Base-by-base conservation (phyloP, 1,140 invertebrate genomes). In the Pectinophora gossypiella region DNA sequence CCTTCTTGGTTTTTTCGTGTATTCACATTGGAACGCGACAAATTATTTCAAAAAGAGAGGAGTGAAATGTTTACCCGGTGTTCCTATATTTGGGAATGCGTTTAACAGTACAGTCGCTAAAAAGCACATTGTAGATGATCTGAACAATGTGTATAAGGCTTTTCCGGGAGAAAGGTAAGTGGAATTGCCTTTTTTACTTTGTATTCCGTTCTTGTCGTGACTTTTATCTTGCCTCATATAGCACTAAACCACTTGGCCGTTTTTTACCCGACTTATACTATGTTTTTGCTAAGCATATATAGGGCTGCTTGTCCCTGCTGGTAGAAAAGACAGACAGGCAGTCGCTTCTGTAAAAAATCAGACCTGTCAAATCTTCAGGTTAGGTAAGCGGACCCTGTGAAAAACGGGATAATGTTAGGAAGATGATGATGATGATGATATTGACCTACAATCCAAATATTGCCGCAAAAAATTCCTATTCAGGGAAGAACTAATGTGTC, bases 141-240 rank as follows among this genome's bases (percentile, higher is more conserved):
- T 81, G 0, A 64, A 71, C 27, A 62, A 44, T 1, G 56, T 72
- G 9, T 81, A 85, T 20, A 69, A 54, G 19, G 64, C 69, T 1
- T 85, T 75, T 42, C 81, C 81, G 0, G 59, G 73, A 57, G 78
- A 82, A 53, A 76, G 48, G 80, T 80, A 55, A 69, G 74, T 6
- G 5, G 23, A 27, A 27, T 5, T 27, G 5, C 12, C 5, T 12
- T 27, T 27, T 6, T 27, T 27, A 5, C 23, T 6, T 27, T 27
- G 23, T 6, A 27, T 5, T 27, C 12, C 23, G 23, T 27, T 12
- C 23, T 6, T 5, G 23, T 5, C 5, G 12, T 5, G 5, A 27
- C 23, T 27, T 5, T 27, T 12, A 27, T 12, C 23, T 27, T 27
- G 12, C 23, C 23, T 27, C 5, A 6, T 27, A 6, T 6, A 6